These are phyloP conservation scores for Carettochelys insculpta DNA, from an alignment of 2,113 vertebrate genomes.

Conservation along the genomic window DNA sequence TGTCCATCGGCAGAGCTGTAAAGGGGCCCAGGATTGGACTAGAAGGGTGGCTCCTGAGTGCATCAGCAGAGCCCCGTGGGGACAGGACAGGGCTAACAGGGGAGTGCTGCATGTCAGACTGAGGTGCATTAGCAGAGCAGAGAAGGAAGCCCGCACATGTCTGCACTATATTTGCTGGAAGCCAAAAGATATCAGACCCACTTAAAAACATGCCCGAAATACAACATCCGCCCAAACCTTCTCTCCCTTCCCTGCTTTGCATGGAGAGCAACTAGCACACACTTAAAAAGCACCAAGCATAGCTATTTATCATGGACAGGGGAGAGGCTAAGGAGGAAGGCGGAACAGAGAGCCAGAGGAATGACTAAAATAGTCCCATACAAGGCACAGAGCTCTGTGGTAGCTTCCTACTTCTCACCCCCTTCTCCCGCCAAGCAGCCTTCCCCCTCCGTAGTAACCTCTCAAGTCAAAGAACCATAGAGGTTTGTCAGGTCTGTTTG, in stretches of 20 bases:
- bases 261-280: neutral
- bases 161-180: neutral
- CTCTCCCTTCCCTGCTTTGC: neutral
- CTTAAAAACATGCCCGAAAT: neutral
- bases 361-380: neutral
- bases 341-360: neutral
- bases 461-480: conserved; percentile 62
- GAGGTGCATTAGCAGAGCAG: neutral
- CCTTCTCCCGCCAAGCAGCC: neutral
- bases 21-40: neutral
- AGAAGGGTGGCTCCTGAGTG: neutral
- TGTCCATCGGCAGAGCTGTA: neutral
- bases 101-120: too few relatives aligned
- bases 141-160: neutral
- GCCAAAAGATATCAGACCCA: neutral
- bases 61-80: neutral
- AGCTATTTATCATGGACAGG: neutral
- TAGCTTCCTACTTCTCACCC: neutral
- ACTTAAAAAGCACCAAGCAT: neutral
- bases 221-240: neutral
- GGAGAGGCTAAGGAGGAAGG: neutral
- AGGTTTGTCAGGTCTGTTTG: conserved; percentile 68
- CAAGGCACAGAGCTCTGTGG: neutral
- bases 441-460: neutral
- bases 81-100: too few relatives aligned